A percentile compares a stretch with the other conserved stretches of the same genome.
These are phyloP conservation scores for Aromia moschata DNA, from an alignment of 2,888 invertebrate species.

Conservation along the genomic window DNA sequence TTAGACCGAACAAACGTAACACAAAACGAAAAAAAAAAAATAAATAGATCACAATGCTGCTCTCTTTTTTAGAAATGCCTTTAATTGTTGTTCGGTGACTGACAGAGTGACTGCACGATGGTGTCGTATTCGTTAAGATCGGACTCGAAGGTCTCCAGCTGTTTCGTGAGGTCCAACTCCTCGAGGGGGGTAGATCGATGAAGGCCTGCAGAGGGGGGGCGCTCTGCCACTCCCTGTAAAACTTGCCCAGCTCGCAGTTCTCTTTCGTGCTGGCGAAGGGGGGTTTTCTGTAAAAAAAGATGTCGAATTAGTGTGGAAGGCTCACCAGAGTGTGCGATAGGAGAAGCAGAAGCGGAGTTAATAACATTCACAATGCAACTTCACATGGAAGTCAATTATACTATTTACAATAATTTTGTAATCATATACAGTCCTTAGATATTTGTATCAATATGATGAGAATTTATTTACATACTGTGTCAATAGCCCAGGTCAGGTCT, in stretches of 20 bases:
- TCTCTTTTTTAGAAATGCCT: conserved; percentile 26
- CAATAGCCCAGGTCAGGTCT: too few species aligned
- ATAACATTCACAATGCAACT: conserved; percentile 23
- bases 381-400: too few species aligned
- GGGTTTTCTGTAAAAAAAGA: conserved; percentile 72
- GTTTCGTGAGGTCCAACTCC: conserved; percentile 69
- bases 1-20: conserved; percentile 27
- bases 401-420: too few species aligned
- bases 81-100: conserved; percentile 68
- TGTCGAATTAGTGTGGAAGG: neutral
- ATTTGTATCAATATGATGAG: too few species aligned
- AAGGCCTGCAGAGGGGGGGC: conserved; percentile 64
- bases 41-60: conserved; percentile 23
- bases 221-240: conserved; percentile 82
- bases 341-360: conserved; percentile 25
- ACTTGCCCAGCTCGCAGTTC: conserved; percentile 78
- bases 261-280: conserved; percentile 80
- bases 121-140: conserved; percentile 80
- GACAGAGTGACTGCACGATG: conserved; percentile 76
- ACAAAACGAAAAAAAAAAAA: conserved; percentile 30
- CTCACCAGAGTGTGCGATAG: neutral
- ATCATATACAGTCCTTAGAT: too few species aligned
- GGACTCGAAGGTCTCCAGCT: conserved; percentile 79
- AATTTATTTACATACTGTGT: too few species aligned
- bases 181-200: conserved; percentile 68